Base-by-base conservation (phyloP, 2,797 vertebrate genomes). In the Lycodopsis pacificus region DNA sequence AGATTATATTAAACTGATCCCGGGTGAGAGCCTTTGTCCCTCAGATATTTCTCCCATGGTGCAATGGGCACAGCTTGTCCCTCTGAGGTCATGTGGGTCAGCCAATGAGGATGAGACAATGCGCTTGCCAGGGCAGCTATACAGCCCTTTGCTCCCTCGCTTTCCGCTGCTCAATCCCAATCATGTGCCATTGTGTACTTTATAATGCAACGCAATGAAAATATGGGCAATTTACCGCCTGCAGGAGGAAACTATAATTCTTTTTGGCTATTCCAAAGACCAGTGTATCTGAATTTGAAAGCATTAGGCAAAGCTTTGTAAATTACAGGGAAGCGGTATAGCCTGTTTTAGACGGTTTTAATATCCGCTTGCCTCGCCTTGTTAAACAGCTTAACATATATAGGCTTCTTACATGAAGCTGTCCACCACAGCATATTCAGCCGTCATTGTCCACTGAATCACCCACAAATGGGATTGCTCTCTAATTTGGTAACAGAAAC, bases 401-500 rank as follows among this genome's bases (percentile, higher is more conserved):
- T 53, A 30, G 61, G 69, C 59, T 71, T 65, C 67, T 69, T 85
- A 67, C 3, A 76, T 34, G 10, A 82, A 78, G 67, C 71, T 48
- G 77, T 65, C 77, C 76, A 72, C 72, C 66, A 8, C 77, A 49
- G 67, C 77, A 66, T 74, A 73, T 84, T 73, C 69, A 69, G 64
- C 61, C 13, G 7, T 65, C 76, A 81, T 77, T 81, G 86, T 89
- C 71, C 77, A 68, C 48, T 30, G 59, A 84, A 74, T 84, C 57
- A 34, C 40, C 54, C 67, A 48, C 71, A 78, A 77, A 82, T 56
- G 3, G 71, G 74, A 86, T 76, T 69, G 46, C 65, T 62, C 51
- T 79, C 77, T 75, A 81, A 88, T 91, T 91, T 77, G 66, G 77
- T 84, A 82, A 91, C 84, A 88, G 75, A 89, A 94, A 93, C 89